Conservation (phyloP, 2,113 vertebrate genomes). For the Erpornis zantholeuca region DNA sequence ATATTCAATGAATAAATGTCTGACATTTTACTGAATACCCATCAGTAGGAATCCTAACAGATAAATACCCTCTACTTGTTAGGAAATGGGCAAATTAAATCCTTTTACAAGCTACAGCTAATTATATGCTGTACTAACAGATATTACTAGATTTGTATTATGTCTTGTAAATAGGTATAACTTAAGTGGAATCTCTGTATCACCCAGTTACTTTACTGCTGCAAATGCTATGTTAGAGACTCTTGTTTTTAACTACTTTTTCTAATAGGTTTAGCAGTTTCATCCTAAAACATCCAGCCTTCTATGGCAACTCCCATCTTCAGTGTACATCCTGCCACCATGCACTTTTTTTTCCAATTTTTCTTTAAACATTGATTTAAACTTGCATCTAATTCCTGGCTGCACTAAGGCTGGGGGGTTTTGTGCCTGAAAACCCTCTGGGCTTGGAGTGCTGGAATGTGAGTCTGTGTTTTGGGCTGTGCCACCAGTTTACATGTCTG, state of each 20-base stretch:
- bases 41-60: not conserved
- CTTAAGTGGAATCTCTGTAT: constrained; percentile 16
- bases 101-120: constrained; percentile 19
- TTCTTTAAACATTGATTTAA: not conserved
- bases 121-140: constrained; percentile 46
- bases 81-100: not conserved
- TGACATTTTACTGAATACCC: constrained; percentile 30
- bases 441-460: not conserved
- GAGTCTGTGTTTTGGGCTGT: not conserved
- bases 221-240: not conserved
- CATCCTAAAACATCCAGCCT: not conserved
- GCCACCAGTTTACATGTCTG: constrained; percentile 6
- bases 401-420: not conserved
- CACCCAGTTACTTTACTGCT: not conserved
- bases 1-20: constrained; percentile 18
- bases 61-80: not conserved
- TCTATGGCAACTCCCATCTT: not conserved
- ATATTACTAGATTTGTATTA: constrained; percentile 17
- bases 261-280: not conserved
- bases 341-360: not conserved
- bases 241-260: not conserved
- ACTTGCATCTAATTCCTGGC: not conserved
- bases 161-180: constrained; percentile 54
- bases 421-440: not conserved
- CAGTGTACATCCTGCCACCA: not conserved